A percentile compares a stretch with the other conserved stretches of the same genome.
Conservation (phyloP, 2,113 vertebrate species). For the Paratilapia polleni region DNA sequence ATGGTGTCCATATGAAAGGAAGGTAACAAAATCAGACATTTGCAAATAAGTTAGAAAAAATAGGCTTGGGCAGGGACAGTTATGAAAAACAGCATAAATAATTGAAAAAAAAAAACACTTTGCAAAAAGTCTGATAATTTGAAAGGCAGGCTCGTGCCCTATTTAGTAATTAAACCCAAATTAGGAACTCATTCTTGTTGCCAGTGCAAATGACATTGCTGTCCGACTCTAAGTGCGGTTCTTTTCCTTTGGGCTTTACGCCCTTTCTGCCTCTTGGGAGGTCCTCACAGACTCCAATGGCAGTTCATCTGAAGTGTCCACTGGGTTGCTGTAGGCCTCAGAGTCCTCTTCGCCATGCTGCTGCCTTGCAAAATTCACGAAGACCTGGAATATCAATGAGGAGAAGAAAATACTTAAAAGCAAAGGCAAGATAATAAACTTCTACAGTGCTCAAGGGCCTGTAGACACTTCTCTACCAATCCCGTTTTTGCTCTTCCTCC, state of each 20-base stretch:
- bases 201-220: not conserved
- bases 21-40: not conserved
- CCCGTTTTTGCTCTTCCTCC: not conserved
- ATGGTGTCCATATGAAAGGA: accelerated
- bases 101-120: not conserved
- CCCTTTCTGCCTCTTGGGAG: not conserved
- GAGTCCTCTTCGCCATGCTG: slow-evolving; percentile 59
- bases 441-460: not conserved
- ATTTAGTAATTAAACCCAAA: not conserved
- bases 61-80: not conserved
- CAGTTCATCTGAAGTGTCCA: slow-evolving; percentile 71
- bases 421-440: slow-evolving; percentile 16
- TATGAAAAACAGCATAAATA: not conserved
- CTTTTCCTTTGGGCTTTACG: not conserved
- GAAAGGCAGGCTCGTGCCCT: not conserved
- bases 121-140: not conserved
- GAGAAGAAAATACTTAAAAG: not conserved
- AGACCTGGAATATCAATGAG: slow-evolving; percentile 67
- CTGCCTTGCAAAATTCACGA: slow-evolving; percentile 78
- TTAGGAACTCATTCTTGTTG: accelerated
- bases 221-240: not conserved
- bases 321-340: slow-evolving; percentile 45
- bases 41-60: not conserved
- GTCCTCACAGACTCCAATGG: slow-evolving; percentile 7
- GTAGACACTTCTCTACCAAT: slow-evolving; percentile 17